These are phyloP conservation scores for Paratilapia polleni DNA, from an alignment of 2,113 vertebrate genomes.

Conservation along the genomic window DNA sequence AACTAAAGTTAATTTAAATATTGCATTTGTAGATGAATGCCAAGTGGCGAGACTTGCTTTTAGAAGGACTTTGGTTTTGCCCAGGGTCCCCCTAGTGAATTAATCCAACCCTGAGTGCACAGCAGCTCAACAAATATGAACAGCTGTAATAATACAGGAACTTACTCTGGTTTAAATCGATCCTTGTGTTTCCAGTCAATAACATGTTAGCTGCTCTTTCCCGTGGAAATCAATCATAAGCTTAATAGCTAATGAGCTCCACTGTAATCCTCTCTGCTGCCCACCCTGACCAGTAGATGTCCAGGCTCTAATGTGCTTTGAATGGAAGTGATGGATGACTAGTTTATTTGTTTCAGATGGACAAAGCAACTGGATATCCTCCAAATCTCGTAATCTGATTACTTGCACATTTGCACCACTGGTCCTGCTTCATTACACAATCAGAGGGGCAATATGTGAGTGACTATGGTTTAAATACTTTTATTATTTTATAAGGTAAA, in stretches of 20 bases:
- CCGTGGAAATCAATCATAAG: background rate
- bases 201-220: background rate
- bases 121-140: background rate
- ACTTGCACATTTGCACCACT: too few relatives aligned
- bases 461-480: background rate
- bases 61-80: background rate
- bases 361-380: background rate
- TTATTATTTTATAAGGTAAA: background rate
- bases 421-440: background rate
- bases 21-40: rapidly evolving
- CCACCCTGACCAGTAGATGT: background rate
- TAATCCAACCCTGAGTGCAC: rapidly evolving
- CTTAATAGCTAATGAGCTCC: background rate
- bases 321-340: background rate
- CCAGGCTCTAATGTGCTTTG: background rate
- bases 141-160: background rate
- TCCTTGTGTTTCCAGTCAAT: background rate
- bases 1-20: background rate
- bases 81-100: background rate
- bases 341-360: background rate
- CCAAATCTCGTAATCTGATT: too few relatives aligned
- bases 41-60: rapidly evolving
- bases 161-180: background rate
- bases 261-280: background rate
- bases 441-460: background rate